Evolutionary conservation across 1,140 invertebrate genomes (phyloP), one percentile per base, ranked within the genome.

Genomic region (Cotesia chilonis): DNA sequence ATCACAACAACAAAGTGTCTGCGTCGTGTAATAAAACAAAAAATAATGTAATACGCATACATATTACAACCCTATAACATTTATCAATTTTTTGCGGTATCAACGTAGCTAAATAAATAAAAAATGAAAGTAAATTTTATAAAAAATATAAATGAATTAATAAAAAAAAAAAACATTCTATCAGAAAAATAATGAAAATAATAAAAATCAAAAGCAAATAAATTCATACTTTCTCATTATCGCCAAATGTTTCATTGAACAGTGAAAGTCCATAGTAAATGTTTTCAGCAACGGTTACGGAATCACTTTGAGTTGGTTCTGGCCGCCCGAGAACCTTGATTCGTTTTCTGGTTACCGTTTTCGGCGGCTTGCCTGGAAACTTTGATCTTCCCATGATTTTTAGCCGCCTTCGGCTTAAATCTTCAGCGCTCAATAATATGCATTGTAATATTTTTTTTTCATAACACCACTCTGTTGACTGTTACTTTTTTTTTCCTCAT

Each of bases 351-450:
- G 93, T 93, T 83, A 92, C 91, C 88, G 92, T 92, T 89, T 94
- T 94, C 76, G 92, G 91, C 84, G 93, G 93, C 90, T 94, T 94
- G 77, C 93, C 93, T 83, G 93, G 93, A 90, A 94, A 94, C 89
- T 93, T 93, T 85, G 92, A 89, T 82, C 88, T 88, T 75, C 88
- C 89, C 90, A 91, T 91, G 82, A 86, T 89, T 80, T 20, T 54
- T 54, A 28, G 65, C 65, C 66, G 36, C 66, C 51, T 7, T 41
- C 37, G 35, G 76, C 76, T 80, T 74, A 83, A 83, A 78, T 81
- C 79, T 61, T 74, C 77, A 75, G 82, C 77, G 74, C 80, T 57
- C 54, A 35, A n/a, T 38, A 74, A 74, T 79, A 77, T 78, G 78
- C 80, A 75, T 77, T 78, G 73, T 76, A 74, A 76, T 80, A 82